Percentiles rank a stretch among this genome's conserved stretches.
phyloP scores from a whole-genome alignment of 2,113 vertebrate genomes.

The Urocynchramus pylzowi region DNA sequence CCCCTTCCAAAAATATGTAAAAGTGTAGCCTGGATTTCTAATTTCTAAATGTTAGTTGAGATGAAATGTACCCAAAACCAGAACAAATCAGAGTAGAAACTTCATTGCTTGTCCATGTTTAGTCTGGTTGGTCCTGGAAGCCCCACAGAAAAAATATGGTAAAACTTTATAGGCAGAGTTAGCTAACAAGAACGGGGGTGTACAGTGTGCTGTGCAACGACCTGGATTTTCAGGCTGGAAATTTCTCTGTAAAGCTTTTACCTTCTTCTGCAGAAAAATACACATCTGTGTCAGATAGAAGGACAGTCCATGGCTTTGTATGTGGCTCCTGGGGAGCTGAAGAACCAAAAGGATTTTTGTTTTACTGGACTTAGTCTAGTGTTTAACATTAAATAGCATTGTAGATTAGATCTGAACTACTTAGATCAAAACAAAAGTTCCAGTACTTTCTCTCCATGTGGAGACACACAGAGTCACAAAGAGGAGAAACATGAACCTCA shows the following conservation, averaged over 20 bases:
- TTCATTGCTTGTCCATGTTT: slow-evolving; percentile 27
- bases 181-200: background rate
- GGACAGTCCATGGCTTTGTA: background rate
- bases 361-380: background rate
- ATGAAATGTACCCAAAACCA: slow-evolving; percentile 8
- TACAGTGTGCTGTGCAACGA: background rate
- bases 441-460: background rate
- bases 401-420: background rate
- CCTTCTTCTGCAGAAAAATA: background rate
- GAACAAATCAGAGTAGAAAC: background rate
- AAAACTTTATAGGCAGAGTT: slow-evolving; percentile 17
- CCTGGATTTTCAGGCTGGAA: background rate
- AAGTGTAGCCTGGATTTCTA: background rate
- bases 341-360: background rate
- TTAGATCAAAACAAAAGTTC: background rate
- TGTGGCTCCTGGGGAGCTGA: background rate
- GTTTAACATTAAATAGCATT: background rate
- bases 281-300: background rate
- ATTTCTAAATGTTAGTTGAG: background rate
- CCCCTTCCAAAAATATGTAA: slow-evolving; percentile 11
- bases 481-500: background rate
- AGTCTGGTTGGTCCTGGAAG: slow-evolving; percentile 41
- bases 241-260: background rate
- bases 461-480: background rate
- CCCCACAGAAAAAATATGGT: slow-evolving; percentile 31